Percentiles rank a stretch among this genome's conserved stretches.
These are phyloP conservation scores for Epinephelus moara DNA, from an alignment of 2,113 vertebrate species.

Conservation along the genomic window DNA sequence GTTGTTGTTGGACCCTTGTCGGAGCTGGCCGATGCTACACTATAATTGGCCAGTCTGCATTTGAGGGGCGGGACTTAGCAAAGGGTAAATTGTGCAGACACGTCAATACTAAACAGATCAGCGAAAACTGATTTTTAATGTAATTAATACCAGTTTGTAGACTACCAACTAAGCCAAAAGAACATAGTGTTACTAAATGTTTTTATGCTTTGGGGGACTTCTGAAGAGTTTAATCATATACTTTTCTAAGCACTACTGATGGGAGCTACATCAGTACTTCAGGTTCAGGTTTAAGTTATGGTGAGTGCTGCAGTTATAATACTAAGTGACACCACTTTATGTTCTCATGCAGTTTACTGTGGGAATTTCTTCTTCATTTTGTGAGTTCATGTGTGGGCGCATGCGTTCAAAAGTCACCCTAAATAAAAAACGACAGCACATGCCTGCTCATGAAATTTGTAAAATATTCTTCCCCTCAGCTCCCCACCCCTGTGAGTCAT, in stretches of 20 bases:
- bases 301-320: background rate
- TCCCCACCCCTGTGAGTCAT: slow-evolving; percentile 32
- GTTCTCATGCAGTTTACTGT: background rate
- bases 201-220: background rate
- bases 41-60: no score
- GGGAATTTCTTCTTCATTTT: slow-evolving; percentile 29
- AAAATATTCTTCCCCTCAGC: slow-evolving; percentile 12
- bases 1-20: no score
- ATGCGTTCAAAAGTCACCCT: slow-evolving; percentile 30
- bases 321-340: background rate
- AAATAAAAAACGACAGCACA: slow-evolving; percentile 14
- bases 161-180: background rate
- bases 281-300: background rate
- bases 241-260: background rate
- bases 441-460: slow-evolving; percentile 34
- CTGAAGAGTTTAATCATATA: background rate
- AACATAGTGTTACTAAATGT: background rate
- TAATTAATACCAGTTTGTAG: no score
- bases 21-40: no score
- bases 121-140: background rate
- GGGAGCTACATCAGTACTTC: background rate
- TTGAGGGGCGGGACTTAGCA: no score
- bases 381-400: slow-evolving; percentile 25
- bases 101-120: background rate
- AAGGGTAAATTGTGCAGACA: background rate